Conservation (phyloP, 2,888 invertebrate genomes). For the Microchrysa polita region DNA sequence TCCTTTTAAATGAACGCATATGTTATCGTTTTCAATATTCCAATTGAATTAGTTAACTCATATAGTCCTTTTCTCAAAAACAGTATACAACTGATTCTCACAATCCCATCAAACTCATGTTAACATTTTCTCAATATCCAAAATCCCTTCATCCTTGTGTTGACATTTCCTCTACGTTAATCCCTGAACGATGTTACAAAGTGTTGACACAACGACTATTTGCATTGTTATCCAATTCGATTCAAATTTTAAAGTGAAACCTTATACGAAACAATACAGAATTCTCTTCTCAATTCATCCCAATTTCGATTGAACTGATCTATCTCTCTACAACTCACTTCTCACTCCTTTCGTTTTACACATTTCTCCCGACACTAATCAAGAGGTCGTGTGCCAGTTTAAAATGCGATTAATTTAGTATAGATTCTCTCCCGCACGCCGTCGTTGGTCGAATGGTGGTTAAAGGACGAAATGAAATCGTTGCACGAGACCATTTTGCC, state of each 20-base stretch:
- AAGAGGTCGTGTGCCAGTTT: conserved; percentile 49
- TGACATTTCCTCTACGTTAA: conserved; percentile 14
- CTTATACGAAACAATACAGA: too few species aligned
- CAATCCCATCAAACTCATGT: too few species aligned
- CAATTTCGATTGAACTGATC: background rate
- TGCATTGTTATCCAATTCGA: conserved; percentile 2
- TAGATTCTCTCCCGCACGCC: conserved; percentile 30
- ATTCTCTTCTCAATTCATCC: too few species aligned
- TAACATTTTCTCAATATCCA: too few species aligned
- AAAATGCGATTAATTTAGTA: conserved; percentile 57
- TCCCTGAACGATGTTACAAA: conserved; percentile 21
- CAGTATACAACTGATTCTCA: too few species aligned
- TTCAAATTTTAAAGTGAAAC: too few species aligned
- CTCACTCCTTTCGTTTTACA: background rate
- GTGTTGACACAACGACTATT: conserved; percentile 16
- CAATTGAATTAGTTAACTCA: background rate
- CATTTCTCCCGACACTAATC: conserved; percentile 5
- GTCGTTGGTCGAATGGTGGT: too few species aligned
- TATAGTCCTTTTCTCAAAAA: too few species aligned
- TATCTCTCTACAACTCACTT: too few species aligned
- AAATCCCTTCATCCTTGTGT: background rate
- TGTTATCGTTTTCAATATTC: background rate
- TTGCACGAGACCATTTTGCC: conserved; percentile 22
- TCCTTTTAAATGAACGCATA: too few species aligned
- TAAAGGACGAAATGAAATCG: conserved; percentile 18